These are phyloP conservation scores for Caenorhabditis sp. DNA, from an alignment of 2,888 invertebrate species.

Conservation along the genomic window DNA sequence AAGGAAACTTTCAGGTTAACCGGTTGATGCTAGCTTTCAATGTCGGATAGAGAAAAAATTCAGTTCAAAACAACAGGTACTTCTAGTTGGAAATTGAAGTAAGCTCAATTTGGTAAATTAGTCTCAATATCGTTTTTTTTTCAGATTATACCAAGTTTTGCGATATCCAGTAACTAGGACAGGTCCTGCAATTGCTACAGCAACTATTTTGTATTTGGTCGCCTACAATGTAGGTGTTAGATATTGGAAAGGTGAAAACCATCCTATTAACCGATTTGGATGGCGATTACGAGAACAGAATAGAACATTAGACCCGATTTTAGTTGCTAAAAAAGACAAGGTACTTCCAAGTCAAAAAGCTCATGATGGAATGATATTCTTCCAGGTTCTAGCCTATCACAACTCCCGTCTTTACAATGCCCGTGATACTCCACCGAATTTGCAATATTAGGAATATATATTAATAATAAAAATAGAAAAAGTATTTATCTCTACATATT, in stretches of 20 bases:
- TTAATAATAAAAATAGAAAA: constrained; percentile 15
- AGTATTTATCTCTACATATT: constrained; percentile 19
- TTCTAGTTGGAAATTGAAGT: constrained; percentile 32
- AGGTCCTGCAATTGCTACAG: constrained; percentile 20
- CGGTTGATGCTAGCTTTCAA: background rate
- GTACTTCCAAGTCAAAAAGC: too few relatives aligned
- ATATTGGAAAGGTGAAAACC: constrained; percentile 36
- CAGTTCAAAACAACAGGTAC: constrained; percentile 28
- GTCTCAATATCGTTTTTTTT: background rate
- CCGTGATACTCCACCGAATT: constrained; percentile 16
- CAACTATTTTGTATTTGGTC: constrained; percentile 17
- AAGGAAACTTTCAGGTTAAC: background rate
- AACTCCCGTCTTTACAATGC: constrained; percentile 28
- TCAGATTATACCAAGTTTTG: constrained; percentile 20
- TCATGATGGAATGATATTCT: background rate
- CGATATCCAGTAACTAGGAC: constrained; percentile 19
- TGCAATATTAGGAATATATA: constrained; percentile 6
- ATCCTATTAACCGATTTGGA: constrained; percentile 33
- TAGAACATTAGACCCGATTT: constrained; percentile 16
- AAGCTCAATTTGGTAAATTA: background rate
- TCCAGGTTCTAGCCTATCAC: constrained; percentile 36
- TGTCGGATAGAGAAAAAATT: constrained; percentile 3
- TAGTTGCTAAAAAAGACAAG: constrained; percentile 25
- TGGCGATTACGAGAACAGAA: constrained; percentile 34
- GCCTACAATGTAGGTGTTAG: constrained; percentile 31